Percentiles rank a stretch among this genome's conserved stretches.
Conservation (phyloP, 2,888 invertebrate species). For the Metalampra italica region DNA sequence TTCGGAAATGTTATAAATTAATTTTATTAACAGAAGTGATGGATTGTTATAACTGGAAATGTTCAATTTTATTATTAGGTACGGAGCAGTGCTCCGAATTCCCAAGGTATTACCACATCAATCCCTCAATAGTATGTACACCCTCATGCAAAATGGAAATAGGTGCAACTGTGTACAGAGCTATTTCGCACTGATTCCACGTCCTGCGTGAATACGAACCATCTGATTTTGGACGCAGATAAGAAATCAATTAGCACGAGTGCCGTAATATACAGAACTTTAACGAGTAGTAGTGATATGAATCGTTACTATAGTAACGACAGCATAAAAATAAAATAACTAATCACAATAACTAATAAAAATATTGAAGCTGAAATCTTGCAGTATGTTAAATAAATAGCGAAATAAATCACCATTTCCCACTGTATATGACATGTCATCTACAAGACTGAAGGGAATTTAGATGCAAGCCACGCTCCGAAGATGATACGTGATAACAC, state of each 20-base stretch:
- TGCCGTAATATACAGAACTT: not conserved
- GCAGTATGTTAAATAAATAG: not conserved
- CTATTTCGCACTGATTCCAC: not conserved
- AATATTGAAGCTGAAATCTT: too few species aligned
- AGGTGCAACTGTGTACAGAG: not conserved
- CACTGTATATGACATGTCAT: slow-evolving; percentile 41
- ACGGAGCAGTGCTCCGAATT: slow-evolving; percentile 27
- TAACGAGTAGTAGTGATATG: not conserved
- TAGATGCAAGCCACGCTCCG: slow-evolving; percentile 63
- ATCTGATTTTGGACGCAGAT: not conserved
- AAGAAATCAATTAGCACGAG: not conserved
- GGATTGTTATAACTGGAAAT: slow-evolving; percentile 22
- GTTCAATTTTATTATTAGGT: not conserved
- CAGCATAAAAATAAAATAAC: too few species aligned
- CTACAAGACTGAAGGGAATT: slow-evolving; percentile 24
- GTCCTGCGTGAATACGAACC: not conserved
- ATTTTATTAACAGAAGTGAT: slow-evolving; percentile 6
- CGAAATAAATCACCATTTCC: slow-evolving; percentile 44
- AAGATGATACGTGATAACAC: slow-evolving; percentile 79
- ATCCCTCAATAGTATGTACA: slow-evolving; percentile 25
- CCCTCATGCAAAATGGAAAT: slow-evolving; percentile 2
- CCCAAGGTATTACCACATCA: slow-evolving; percentile 37
- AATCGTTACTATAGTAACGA: too few species aligned
- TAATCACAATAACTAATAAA: too few species aligned
- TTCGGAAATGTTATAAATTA: slow-evolving; percentile 28